Percentiles rank a stretch among this genome's conserved stretches.
Evolutionary conservation across 2,888 invertebrate genomes (phyloP).

Genomic region (Glyphotaelius pellucidus): DNA sequence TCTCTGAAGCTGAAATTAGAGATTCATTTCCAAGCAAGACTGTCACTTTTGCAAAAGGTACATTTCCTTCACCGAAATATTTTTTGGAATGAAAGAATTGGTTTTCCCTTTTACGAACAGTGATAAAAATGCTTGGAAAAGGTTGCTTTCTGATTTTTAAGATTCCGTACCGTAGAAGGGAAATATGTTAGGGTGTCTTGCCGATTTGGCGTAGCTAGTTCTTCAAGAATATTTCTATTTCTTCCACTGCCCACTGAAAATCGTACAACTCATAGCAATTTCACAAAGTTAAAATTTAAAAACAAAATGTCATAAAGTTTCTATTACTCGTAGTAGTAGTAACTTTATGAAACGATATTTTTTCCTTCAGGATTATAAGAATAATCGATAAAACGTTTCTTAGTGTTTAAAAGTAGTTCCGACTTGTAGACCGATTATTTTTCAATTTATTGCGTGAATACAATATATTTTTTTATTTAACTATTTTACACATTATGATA

Average conservation of each 20-base stretch:
- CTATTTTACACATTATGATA: neutral
- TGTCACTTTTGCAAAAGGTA: neutral
- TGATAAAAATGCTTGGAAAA: neutral
- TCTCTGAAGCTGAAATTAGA: slow-evolving; percentile 46
- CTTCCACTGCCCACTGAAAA: neutral
- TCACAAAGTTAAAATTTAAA: no score
- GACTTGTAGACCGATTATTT: neutral
- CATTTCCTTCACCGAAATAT: neutral
- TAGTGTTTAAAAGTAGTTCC: neutral
- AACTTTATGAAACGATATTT: neutral
- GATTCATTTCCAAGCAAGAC: slow-evolving; percentile 17
- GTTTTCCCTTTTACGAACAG: neutral
- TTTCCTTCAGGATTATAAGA: neutral
- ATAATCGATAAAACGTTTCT: slow-evolving; percentile 18
- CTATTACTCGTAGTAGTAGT: no score
- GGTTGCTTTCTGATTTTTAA: neutral
- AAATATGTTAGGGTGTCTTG: slow-evolving; percentile 24
- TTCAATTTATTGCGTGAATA: neutral
- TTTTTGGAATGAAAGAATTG: neutral
- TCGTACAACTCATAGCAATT: no score
- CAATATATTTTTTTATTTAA: neutral
- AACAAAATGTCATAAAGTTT: no score
- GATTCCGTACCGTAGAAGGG: neutral
- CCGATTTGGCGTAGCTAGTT: neutral
- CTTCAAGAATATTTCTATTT: slow-evolving; percentile 8